Base-by-base conservation (phyloP, 2,797 vertebrate species). In the Tachyglossus aculeatus region DNA sequence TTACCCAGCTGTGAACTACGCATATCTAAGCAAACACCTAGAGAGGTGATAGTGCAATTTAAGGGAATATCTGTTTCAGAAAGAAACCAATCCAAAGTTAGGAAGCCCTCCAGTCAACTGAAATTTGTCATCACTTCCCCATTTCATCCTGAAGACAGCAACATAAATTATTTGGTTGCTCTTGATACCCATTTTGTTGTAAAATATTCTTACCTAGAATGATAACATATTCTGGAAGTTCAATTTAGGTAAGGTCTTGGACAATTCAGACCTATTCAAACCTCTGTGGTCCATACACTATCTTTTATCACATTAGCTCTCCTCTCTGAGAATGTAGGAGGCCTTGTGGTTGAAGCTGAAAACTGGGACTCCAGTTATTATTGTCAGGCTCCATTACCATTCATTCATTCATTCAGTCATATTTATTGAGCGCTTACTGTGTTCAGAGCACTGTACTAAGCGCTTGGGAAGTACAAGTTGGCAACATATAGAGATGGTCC, bases 1-100 rank as follows among this genome's bases (percentile, higher is more conserved):
- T 87, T 89, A 41, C 68, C 74, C 44, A 81, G 63, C 51, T 80
- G 58, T 54, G 73, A 21, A 40, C 74, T 53, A 63, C 2, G 54
- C 15, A 63, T 69, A 54, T 15, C 33, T 53, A 50, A 79, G 65
- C 18, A 83, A 81, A 67, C 57, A 54, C 9, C 71, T 38, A n/a
- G 36, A 51, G 69, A 73, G 13, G 9, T 53, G 41, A 71, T 22
- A 51, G 33, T 16, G 43, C 66, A 34, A 74, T 34, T 18, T 58
- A 66, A 63, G 57, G 21, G 33, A 3, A 4, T 11, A 71, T 27
- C 9, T 58, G 5, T 38, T 54, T 63, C 66, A 64, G 31, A 61
- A 67, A 47, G 39, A 50, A 34, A 65, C 9, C 75, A 53, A 66
- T 5, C 0, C 43, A 18, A 2, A 36, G 24, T 48, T 24, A 59